Evolutionary conservation across 2,113 vertebrate genomes (phyloP), one percentile per base, ranked within the genome.

Genomic region (Monarcha castaneiventris): DNA sequence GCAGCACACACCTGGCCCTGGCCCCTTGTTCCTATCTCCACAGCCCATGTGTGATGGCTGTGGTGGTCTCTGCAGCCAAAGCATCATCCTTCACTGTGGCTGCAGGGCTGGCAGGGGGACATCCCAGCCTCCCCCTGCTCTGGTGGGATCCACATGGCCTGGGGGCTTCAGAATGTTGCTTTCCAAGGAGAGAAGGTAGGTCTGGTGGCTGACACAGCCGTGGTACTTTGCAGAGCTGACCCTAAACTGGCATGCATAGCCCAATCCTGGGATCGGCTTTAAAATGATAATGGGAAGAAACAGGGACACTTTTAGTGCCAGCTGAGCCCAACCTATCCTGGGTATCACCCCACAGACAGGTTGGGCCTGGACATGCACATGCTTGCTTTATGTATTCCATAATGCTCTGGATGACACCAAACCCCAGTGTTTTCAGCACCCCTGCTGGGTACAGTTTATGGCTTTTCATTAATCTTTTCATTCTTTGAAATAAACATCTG

Each of bases 401-500:
- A 88, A 80, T 39, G 21, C 30, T 63, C 58, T 33, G 63, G 46
- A 52, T 76, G n/a, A 90, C 43, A 58, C 39, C 27, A 87, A 81
- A 68, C 20, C 10, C 10, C 11, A 52, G 35, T 0, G 0, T 69
- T 64, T 84, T 41, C 29, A 13, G 59, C 6, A 5, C 7, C 51
- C 41, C 84, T 62, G 52, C 37, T 0, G 3, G 30, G 23, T 63
- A 39, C 1, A 3, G 43, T 59, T 94, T 94, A 89, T 33, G 27
- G 39, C 33, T 93, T 90, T 84, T 63, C 26, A 66, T 94, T 88
- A 69, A 58, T 74, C 46, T 66, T 92, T 90, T 44, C 44, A 25
- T 49, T 84, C 43, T 67, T 90, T 83, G 82, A 92, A 88, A 92
- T 71, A 94, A 94, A 88, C 43, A 52, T 39, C 82, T 77, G 49